Conservation (phyloP, 1,140 invertebrate genomes). For the Bombus sibiricus region DNA sequence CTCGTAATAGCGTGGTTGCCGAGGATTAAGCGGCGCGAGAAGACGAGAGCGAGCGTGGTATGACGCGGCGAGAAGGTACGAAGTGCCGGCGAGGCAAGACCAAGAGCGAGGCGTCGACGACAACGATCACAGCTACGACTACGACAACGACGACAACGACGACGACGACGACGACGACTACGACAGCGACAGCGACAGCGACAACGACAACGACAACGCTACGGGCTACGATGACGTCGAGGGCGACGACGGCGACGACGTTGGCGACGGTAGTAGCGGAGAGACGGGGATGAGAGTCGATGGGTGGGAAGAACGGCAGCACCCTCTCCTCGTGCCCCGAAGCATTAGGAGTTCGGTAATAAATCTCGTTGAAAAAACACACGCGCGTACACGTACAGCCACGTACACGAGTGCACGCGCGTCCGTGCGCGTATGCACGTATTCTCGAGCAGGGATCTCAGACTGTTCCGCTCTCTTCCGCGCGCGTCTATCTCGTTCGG, state of each 20-base stretch:
- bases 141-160: not conserved
- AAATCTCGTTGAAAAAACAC: constrained; percentile 82
- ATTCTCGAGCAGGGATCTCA: constrained; percentile 54
- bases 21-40: constrained; percentile 62
- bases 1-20: constrained; percentile 62
- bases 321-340: constrained; percentile 63
- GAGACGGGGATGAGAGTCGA: constrained; percentile 30
- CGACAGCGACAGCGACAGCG: not conserved
- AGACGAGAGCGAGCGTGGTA: constrained; percentile 29
- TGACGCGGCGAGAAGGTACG: too few species aligned
- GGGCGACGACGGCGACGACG: constrained; percentile 23
- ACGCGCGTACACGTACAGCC: constrained; percentile 58
- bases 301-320: constrained; percentile 44
- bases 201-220: not conserved
- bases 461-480: constrained; percentile 43
- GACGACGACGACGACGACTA: not conserved
- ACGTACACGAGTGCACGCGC: constrained; percentile 34
- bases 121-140: constrained; percentile 6
- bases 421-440: constrained; percentile 36
- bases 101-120: too few species aligned
- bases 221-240: not conserved
- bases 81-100: too few species aligned
- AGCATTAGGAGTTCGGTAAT: constrained; percentile 80
- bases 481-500: constrained; percentile 70
- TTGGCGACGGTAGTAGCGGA: constrained; percentile 15